These are phyloP conservation scores for Paramuricea clavata DNA, from an alignment of 92 coral and sea anemone genomes.

Conservation along the genomic window DNA sequence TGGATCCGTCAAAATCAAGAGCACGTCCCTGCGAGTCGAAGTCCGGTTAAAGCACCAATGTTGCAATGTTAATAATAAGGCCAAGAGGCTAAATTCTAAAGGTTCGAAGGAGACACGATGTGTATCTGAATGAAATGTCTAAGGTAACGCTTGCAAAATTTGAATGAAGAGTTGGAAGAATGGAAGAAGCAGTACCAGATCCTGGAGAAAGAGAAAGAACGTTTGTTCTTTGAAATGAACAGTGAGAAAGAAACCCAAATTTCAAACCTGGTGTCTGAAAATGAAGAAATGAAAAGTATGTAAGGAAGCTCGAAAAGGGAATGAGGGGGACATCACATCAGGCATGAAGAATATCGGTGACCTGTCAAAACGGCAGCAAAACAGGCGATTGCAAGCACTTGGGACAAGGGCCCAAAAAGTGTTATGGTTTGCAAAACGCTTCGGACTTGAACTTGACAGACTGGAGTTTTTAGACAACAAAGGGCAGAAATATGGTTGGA, in stretches of 20 bases:
- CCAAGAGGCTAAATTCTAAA: constrained; percentile 20
- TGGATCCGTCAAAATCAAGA: constrained; percentile 47
- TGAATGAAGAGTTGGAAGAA: constrained; percentile 48
- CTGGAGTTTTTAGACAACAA: constrained; percentile 51
- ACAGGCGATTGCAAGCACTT: constrained; percentile 33
- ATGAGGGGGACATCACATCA: constrained; percentile 1
- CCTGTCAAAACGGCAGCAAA: constrained; percentile 30
- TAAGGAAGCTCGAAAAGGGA: constrained; percentile 32
- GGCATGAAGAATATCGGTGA: constrained; percentile 1
- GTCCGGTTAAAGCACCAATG: constrained; percentile 35
- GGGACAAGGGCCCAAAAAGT: constrained; percentile 62
- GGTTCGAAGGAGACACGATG: constrained; percentile 40
- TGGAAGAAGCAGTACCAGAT: constrained; percentile 58
- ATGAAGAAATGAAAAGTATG: constrained; percentile 48
- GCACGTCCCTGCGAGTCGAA: constrained; percentile 29
- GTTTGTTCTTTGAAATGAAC: constrained; percentile 49
- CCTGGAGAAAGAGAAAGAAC: constrained; percentile 65
- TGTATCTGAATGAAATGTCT: constrained; percentile 39
- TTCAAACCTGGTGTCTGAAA: constrained; percentile 35
- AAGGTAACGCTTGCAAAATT: constrained; percentile 43
- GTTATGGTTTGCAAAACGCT: constrained; percentile 55
- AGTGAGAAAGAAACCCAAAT: constrained; percentile 42
- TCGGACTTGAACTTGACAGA: constrained; percentile 62
- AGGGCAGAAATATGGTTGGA: constrained; percentile 52
- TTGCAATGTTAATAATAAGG: neutral